Percentiles rank a stretch among this genome's conserved stretches.
Conservation (phyloP, 2,113 vertebrate species). For the Peromyscus leucopus region DNA sequence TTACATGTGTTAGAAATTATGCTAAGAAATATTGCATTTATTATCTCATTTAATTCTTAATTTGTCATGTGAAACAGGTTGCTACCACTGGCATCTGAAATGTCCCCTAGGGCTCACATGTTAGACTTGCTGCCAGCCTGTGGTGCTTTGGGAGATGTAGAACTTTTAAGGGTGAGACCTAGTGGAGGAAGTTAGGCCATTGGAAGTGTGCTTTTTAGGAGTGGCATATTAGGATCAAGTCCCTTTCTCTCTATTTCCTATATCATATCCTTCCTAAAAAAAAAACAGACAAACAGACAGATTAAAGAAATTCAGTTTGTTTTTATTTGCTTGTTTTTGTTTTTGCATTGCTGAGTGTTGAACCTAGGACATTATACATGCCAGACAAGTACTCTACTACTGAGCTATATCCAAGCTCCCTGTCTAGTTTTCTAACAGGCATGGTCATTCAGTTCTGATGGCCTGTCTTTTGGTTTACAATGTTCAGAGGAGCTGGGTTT, state of each 20-base stretch:
- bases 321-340: background rate
- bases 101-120: background rate
- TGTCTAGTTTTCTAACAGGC: constrained; percentile 20
- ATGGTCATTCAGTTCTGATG: background rate
- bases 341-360: background rate
- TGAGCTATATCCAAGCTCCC: background rate
- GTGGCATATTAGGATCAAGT: background rate
- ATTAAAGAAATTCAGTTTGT: background rate
- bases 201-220: background rate
- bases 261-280: background rate
- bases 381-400: background rate
- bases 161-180: background rate
- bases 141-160: background rate
- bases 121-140: background rate
- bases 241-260: background rate
- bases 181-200: background rate
- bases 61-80: background rate
- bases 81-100: background rate
- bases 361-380: background rate
- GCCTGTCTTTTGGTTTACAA: background rate
- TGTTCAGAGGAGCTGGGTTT: background rate
- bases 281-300: background rate
- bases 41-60: constrained; percentile 4
- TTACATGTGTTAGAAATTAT: background rate
- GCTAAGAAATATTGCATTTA: background rate